These are phyloP conservation scores for Ricordea florida DNA, from an alignment of 92 coral and sea anemone genomes.

Conservation along the genomic window DNA sequence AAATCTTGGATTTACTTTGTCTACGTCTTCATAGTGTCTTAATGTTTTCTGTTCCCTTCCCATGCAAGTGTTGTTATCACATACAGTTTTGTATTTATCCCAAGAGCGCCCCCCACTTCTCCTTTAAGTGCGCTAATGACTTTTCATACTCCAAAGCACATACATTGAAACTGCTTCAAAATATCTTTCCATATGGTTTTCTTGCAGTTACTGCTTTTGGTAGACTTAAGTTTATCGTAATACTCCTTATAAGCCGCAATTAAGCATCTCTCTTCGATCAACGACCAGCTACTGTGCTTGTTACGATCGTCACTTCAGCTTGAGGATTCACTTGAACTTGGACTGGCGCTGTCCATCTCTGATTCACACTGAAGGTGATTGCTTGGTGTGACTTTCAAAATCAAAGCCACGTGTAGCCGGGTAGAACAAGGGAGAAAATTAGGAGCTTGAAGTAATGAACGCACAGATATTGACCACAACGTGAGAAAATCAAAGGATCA, in stretches of 20 bases:
- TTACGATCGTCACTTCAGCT: conserved; percentile 16
- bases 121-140: conserved; percentile 39
- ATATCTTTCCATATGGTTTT: conserved; percentile 26
- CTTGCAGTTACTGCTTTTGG: conserved; percentile 42
- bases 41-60: conserved; percentile 51
- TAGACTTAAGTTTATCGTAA: conserved; percentile 31
- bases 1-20: conserved; percentile 55
- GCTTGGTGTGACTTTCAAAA: too few relatives aligned
- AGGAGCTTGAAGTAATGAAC: too few relatives aligned
- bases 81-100: conserved; percentile 33
- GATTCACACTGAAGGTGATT: conserved; percentile 19
- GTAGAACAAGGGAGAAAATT: too few relatives aligned
- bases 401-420: too few relatives aligned
- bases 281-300: conserved; percentile 48
- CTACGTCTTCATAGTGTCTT: conserved; percentile 30
- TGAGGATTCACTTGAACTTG: conserved; percentile 12
- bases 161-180: conserved; percentile 28
- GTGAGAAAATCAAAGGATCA: too few relatives aligned
- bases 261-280: conserved; percentile 42
- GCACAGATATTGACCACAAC: too few relatives aligned
- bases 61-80: conserved; percentile 47
- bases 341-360: conserved; percentile 9
- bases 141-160: conserved; percentile 29
- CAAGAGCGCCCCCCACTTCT: conserved; percentile 48
- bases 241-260: conserved; percentile 38